These are phyloP conservation scores for Xiphophorus couchianus DNA, from an alignment of 2,113 vertebrate genomes.

Conservation along the genomic window DNA sequence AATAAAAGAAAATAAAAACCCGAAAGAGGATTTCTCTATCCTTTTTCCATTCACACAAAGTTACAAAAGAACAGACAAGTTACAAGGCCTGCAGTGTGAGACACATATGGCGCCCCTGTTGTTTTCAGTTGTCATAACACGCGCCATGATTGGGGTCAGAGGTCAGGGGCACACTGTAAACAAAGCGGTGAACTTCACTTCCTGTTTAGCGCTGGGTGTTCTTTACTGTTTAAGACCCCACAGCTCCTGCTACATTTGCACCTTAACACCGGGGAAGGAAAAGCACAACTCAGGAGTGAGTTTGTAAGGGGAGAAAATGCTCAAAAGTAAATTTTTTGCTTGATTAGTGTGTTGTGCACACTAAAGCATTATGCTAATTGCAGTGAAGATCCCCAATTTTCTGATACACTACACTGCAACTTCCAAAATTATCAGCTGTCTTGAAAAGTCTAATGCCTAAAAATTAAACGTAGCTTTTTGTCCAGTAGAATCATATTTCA, in stretches of 20 bases:
- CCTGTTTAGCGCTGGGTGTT: conserved; percentile 64
- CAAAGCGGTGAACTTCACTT: conserved; percentile 60
- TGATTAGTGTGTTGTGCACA: background rate
- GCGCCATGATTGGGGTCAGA: conserved; percentile 48
- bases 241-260: conserved; percentile 42
- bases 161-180: conserved; percentile 58
- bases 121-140: conserved; percentile 57
- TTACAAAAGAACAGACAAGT: background rate
- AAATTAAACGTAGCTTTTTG: background rate
- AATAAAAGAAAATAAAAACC: background rate
- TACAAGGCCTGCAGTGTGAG: conserved; percentile 16
- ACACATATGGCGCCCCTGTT: conserved; percentile 31
- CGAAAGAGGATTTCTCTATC: background rate
- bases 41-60: background rate
- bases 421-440: background rate
- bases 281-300: background rate
- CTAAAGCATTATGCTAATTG: background rate
- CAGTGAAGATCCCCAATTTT: background rate
- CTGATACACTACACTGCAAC: background rate
- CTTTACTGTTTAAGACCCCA: conserved; percentile 29
- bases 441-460: background rate
- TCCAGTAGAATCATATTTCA: background rate
- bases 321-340: background rate
- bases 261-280: background rate
- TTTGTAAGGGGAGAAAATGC: background rate